Base-by-base conservation (phyloP, 1,140 invertebrate genomes). In the Lutraria rhynchaena region DNA sequence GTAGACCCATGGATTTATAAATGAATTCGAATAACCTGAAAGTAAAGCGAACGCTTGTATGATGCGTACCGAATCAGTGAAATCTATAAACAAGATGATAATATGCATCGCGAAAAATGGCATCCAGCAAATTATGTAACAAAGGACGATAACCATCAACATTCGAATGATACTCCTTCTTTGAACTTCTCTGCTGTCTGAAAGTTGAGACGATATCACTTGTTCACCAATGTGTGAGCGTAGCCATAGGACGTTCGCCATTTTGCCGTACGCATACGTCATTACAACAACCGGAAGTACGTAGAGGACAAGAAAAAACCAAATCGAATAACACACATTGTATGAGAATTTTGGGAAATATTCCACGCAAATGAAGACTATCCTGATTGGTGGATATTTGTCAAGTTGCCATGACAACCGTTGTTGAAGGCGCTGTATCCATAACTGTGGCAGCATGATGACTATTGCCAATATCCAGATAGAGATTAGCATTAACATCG, bases 241-340 rank as follows among this genome's bases (percentile, higher is more conserved):
- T 15, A 73, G 15, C 86, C 86, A 87, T 17, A 87, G 78, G 17
- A 60, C 60, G 35, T 77, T 35, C 5, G 55, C 67, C 67, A 87
- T 83, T 27, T 67, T 73, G 13, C 75, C 78, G 74, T 87, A 87
- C 24, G 86, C 70, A 44, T 58, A 70, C 70, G 71, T 80, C 83
- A 85, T 83, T 24, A 85, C 67, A 37, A 33, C 11, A 17, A 83
- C 73, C 2, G 86, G 86, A 3, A 65, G 27, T 3, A 87, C 31
- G 67, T 81, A 87, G 31, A 87, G 49, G 19, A 74, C 37, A 24
- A 81, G 9, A 51, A 84, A 85, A 46, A 81, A 69, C 33, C 65
- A 57, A 24, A 95, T 91, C 0, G 96, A 97, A 89, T 97, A 96
- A 1, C 96, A 95, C 17, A 92, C 86, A 67, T 96, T 95, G 0